Base-by-base conservation (phyloP, 2,797 vertebrate genomes). In the Mormyrus hasselquistii region DNA sequence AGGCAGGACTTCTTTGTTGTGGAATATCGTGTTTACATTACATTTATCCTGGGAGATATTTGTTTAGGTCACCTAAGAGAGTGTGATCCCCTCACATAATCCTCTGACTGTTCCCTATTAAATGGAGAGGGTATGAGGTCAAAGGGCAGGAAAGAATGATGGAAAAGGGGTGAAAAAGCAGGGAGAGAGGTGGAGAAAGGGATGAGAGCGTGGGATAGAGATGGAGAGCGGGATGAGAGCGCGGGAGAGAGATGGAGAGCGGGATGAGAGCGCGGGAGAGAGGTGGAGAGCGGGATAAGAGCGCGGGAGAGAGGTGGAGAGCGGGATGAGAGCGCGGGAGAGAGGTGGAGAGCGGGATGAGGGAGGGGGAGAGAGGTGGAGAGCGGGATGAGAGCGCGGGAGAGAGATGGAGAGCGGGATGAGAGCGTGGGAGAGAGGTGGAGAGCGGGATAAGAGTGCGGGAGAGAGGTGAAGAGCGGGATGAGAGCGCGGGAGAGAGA, bases 121-220 rank as follows among this genome's bases (percentile, higher is more conserved):
- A n/a, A 47, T 10, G 29, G 41, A 38, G 34, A 57, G 38, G n/a
- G 69, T 38, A 38, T 76, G 14, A 76, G 69, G 34, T 76, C 12
- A 76, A 76, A 76, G 69, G 69, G 10, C 14, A 41, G 10, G 29
- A 76, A 76, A 76, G 4, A 73, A 73, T 38, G n/a, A 73, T 4
- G 12, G 29, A 38, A 73, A 73, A 5, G 14, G 62, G 62, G 62
- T 65, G 22, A 69, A 1, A 47, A 3, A 49, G 38, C 10, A 44
- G 79, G 90, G 87, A 87, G 90, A 69, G 52, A 89, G 76, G 62
- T 3, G 86, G 41, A 69, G 59, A n/a, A 4, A 3, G 1, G 25
- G 22, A 59, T 3, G 86, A 44, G 25, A 38, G 38, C 49, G n/a
- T 5, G 53, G 34, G 34, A 44, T 8, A n/a, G 41, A 49, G 55